Evolutionary conservation across 2,113 vertebrate species (phyloP).

Genomic region (Lates calcarifer): DNA sequence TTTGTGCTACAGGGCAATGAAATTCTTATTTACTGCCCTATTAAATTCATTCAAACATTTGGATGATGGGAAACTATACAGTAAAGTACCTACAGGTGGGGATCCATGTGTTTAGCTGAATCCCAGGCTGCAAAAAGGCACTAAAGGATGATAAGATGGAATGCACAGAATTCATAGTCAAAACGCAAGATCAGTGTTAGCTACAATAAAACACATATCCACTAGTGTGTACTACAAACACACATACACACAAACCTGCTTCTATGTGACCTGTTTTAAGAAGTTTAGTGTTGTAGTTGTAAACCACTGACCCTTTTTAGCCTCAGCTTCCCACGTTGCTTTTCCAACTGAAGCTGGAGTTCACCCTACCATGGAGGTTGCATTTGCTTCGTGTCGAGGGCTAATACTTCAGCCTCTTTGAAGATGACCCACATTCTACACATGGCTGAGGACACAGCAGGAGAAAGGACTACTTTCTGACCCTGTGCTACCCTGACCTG

Average conservation of each 20-base stretch:
- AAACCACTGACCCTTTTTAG: conserved; percentile 23
- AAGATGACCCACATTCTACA: conserved; percentile 81
- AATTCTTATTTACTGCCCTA: conserved; percentile 14
- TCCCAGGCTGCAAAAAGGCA: not conserved
- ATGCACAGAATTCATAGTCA: conserved; percentile 17
- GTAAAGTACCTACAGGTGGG: conserved; percentile 7
- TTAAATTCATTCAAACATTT: conserved; percentile 35
- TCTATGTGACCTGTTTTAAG: not conserved
- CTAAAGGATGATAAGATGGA: conserved; percentile 2
- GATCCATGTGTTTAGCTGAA: conserved; percentile 4
- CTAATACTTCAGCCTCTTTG: conserved; percentile 70
- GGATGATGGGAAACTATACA: conserved; percentile 27
- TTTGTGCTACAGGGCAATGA: conserved; percentile 12
- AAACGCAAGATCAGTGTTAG: conserved; percentile 19
- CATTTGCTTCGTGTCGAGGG: conserved; percentile 52
- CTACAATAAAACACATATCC: not conserved
- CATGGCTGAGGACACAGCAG: conserved; percentile 81
- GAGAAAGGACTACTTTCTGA: conserved; percentile 75
- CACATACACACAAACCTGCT: not conserved
- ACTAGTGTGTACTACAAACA: not conserved
- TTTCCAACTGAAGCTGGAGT: conserved; percentile 27
- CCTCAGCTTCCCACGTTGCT: conserved; percentile 29
- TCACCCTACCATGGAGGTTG: conserved; percentile 53
- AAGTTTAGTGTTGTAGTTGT: conserved; percentile 36
- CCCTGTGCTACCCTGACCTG: conserved; percentile 69